Percentiles rank a stretch among this genome's conserved stretches.
Evolutionary conservation across 92 coral and sea anemone genomes (phyloP).

Genomic region (Palythoa grandiflora): DNA sequence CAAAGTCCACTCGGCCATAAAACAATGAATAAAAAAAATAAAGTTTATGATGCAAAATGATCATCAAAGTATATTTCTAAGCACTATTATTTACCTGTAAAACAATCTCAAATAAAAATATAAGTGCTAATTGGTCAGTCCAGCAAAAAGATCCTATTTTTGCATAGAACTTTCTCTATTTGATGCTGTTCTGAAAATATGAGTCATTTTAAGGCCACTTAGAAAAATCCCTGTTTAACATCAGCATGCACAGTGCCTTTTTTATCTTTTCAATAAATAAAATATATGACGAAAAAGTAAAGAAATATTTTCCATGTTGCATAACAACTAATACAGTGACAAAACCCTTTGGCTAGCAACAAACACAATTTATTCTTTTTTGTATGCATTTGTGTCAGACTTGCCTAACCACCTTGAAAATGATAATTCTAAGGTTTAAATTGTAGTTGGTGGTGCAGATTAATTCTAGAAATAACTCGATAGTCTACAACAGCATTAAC

Average conservation of each 20-base stretch:
- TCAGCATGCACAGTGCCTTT: background rate
- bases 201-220: background rate
- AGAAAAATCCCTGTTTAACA: background rate
- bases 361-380: background rate
- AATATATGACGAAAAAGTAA: background rate
- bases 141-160: background rate
- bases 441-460: slow-evolving; percentile 2
- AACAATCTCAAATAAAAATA: no score
- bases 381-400: background rate
- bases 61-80: background rate
- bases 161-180: background rate
- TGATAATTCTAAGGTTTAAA: background rate
- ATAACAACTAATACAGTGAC: background rate
- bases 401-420: background rate
- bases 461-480: background rate
- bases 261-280: no score
- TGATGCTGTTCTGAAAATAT: background rate
- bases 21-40: no score
- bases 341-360: background rate
- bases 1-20: background rate
- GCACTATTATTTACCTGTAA: no score
- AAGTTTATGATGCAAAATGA: background rate
- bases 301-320: no score
- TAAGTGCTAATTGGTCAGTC: background rate
- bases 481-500: background rate